phyloP scores from a whole-genome alignment of 1,140 invertebrate species.

The Sinella curviseta region DNA sequence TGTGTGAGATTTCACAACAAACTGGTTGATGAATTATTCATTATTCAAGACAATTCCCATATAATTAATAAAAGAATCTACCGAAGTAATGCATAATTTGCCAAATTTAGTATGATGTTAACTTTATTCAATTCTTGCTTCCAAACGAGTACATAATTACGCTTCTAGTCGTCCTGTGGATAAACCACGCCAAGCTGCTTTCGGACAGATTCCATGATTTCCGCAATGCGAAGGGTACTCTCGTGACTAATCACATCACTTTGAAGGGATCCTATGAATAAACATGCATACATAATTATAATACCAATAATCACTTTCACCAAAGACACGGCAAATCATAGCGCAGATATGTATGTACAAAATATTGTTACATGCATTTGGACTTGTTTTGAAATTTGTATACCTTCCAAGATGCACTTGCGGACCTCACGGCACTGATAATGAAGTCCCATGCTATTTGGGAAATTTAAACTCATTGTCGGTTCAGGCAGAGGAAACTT shows the following conservation, averaged over 20 bases:
- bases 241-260: constrained; percentile 62
- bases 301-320: too few relatives aligned
- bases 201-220: constrained; percentile 67
- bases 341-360: neutral
- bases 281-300: too few relatives aligned
- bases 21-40: too few relatives aligned
- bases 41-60: too few relatives aligned
- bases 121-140: too few relatives aligned
- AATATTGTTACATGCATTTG: neutral
- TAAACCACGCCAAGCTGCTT: constrained; percentile 68
- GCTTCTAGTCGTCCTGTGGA: constrained; percentile 57
- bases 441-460: constrained; percentile 68
- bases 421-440: constrained; percentile 73
- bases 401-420: constrained; percentile 65
- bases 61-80: too few relatives aligned
- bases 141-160: too few relatives aligned
- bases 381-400: neutral
- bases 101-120: too few relatives aligned
- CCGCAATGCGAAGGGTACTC: constrained; percentile 64
- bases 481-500: constrained; percentile 60
- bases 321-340: too few relatives aligned
- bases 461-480: constrained; percentile 60
- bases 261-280: constrained; percentile 66
- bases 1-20: too few relatives aligned
- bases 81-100: too few relatives aligned